Conservation (phyloP, 2,797 vertebrate genomes). For the Peromyscus aztecus region DNA sequence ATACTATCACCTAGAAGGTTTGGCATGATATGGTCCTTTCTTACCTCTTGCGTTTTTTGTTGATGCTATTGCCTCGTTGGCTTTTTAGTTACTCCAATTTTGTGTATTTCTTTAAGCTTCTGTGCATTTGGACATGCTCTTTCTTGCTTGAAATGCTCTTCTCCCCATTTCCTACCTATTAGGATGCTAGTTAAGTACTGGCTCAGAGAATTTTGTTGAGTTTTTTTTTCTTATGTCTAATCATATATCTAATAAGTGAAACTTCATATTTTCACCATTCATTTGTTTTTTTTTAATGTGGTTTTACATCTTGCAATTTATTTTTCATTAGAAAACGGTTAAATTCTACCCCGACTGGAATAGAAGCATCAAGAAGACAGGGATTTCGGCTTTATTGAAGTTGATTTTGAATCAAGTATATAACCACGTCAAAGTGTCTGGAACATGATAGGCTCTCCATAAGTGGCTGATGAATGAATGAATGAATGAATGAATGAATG, state of each 20-base stretch:
- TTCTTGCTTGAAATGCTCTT: neutral
- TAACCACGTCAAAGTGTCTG: neutral
- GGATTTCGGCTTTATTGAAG: neutral
- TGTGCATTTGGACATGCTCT: neutral
- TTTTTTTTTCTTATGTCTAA: neutral
- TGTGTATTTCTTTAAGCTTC: neutral
- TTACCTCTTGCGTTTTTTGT: neutral
- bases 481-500: neutral
- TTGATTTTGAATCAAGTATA: conserved; percentile 9
- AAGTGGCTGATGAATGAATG: conserved; percentile 3
- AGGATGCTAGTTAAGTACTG: conserved; percentile 3
- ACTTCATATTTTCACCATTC: conserved; percentile 24
- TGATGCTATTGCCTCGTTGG: neutral
- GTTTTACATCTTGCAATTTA: neutral
- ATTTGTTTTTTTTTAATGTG: conserved; percentile 31
- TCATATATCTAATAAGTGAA: neutral
- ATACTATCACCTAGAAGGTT: neutral
- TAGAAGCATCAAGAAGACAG: conserved; percentile 25
- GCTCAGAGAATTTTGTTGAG: conserved; percentile 7
- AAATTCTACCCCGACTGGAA: conserved; percentile 1
- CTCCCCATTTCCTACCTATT: conserved; percentile 10
- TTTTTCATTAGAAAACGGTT: conserved; percentile 16
- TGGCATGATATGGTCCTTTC: neutral
- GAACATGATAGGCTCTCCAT: neutral
- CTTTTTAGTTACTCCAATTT: neutral